A percentile compares a stretch with the other conserved stretches of the same genome.
Conservation (phyloP, 2,113 vertebrate genomes). For the Tapirus terrestris region DNA sequence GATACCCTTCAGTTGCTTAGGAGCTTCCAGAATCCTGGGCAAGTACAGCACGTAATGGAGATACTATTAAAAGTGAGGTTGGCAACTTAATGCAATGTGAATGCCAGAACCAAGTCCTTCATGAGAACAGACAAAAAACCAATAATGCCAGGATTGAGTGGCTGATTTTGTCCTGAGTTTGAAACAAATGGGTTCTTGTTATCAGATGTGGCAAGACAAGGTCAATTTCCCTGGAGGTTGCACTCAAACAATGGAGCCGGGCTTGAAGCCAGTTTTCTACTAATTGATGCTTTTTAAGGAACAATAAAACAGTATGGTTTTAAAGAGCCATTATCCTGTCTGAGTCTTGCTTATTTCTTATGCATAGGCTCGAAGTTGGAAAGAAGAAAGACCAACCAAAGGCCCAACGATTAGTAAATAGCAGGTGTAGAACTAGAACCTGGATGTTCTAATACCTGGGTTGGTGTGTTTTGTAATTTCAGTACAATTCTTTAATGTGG, state of each 20-base stretch:
- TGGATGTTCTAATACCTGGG: background rate
- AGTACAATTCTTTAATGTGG: background rate
- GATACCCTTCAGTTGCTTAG: background rate
- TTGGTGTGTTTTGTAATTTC: background rate
- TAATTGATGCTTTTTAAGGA: background rate
- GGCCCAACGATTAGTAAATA: background rate
- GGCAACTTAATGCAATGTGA: background rate
- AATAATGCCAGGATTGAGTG: background rate
- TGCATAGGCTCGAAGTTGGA: background rate
- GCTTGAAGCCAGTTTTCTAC: background rate
- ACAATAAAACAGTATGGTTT: background rate
- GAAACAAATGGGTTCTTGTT: constrained; percentile 45
- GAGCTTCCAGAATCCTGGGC: background rate
- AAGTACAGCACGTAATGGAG: background rate
- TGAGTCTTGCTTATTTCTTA: background rate
- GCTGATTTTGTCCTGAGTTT: background rate
- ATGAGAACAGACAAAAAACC: background rate
- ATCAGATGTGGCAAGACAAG: background rate
- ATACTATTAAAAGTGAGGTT: constrained; percentile 1
- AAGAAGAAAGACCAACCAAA: background rate
- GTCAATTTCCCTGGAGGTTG: background rate
- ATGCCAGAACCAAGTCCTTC: background rate
- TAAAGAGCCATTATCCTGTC: background rate
- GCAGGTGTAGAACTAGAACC: background rate
- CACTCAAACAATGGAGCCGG: background rate